Evolutionary conservation across 2,797 vertebrate genomes (phyloP).

Genomic region (Brachyrhaphis roseni): DNA sequence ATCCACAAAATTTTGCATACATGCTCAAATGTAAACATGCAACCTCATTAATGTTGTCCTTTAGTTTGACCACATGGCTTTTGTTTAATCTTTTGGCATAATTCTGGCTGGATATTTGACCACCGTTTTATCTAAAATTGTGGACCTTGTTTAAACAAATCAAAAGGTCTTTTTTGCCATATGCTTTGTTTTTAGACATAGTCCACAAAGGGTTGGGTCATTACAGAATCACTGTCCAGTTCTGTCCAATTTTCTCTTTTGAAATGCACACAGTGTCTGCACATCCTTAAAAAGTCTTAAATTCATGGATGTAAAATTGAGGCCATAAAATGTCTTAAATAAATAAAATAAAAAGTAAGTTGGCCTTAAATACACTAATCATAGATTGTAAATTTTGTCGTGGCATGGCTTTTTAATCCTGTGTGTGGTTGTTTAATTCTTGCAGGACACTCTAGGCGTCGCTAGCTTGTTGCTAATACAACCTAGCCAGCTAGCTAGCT

Average conservation of each 20-base stretch:
- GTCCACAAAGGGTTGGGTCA: neutral
- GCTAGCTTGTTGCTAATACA: too few relatives aligned
- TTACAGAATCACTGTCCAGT: neutral
- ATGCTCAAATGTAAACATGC: neutral
- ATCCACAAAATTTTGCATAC: neutral
- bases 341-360: too few relatives aligned
- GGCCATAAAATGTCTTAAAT: too few relatives aligned
- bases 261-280: neutral
- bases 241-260: neutral
- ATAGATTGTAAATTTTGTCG: too few relatives aligned
- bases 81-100: neutral
- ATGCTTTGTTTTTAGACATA: neutral
- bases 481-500: too few relatives aligned
- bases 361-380: too few relatives aligned
- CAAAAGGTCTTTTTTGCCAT: neutral
- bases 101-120: neutral
- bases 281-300: too few relatives aligned
- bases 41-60: neutral
- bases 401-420: too few relatives aligned
- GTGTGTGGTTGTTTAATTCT: too few relatives aligned
- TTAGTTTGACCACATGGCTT: neutral
- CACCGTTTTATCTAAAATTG: neutral
- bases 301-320: too few relatives aligned
- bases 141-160: neutral
- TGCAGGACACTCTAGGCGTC: too few relatives aligned